A percentile compares a stretch with the other conserved stretches of the same genome.
phyloP scores from a whole-genome alignment of 2,888 invertebrate genomes.

The Hypsopygia costalis region DNA sequence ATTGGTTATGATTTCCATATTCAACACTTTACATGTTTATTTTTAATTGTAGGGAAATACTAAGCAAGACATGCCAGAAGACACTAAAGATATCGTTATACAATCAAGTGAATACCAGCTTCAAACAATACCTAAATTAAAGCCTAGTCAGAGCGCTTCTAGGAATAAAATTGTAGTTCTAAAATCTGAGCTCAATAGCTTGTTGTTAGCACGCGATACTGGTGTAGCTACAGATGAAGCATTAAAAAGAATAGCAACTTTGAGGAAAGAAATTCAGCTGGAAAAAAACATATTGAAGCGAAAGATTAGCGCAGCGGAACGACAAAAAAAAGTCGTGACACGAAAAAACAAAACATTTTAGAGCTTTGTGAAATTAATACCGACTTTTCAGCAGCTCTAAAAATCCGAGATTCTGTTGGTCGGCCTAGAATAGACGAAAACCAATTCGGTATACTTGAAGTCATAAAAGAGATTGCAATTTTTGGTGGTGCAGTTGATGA shows the following conservation, averaged over 20 bases:
- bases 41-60: conserved; percentile 7
- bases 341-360: too few species aligned
- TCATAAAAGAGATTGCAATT: conserved; percentile 13
- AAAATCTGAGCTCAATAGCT: conserved; percentile 14
- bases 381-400: too few species aligned
- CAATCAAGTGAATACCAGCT: neutral
- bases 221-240: conserved; percentile 14
- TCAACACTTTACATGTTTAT: too few species aligned
- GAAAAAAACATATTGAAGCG: conserved; percentile 1
- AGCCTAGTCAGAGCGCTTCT: conserved; percentile 12
- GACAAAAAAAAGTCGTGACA: too few species aligned
- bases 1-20: too few species aligned
- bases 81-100: too few species aligned
- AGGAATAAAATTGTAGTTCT: conserved; percentile 13
- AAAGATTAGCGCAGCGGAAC: conserved; percentile 8
- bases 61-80: neutral
- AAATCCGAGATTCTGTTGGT: conserved; percentile 9
- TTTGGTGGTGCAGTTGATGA: conserved; percentile 18
- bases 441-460: conserved; percentile 3
- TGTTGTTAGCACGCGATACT: conserved; percentile 13
- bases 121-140: conserved; percentile 10
- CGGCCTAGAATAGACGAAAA: conserved; percentile 11
- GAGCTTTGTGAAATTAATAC: too few species aligned
- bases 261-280: conserved; percentile 9
- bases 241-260: conserved; percentile 13